Evolutionary conservation across 2,797 vertebrate genomes (phyloP).

Genomic region (Gymnodraco acuticeps): DNA sequence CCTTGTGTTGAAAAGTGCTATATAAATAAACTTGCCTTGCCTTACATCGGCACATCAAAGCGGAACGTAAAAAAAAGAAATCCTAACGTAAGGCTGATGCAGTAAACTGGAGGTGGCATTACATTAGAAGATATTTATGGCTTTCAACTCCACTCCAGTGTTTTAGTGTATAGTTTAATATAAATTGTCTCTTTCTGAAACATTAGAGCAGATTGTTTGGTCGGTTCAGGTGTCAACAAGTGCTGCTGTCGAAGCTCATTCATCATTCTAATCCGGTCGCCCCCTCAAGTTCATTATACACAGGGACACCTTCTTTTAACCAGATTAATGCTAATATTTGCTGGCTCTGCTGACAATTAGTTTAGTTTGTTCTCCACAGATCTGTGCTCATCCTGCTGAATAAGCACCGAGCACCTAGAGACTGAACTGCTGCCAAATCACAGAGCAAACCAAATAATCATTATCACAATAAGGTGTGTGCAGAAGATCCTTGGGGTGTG

Average conservation of each 20-base stretch:
- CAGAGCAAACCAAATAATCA: constrained; percentile 26
- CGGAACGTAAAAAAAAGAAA: not conserved
- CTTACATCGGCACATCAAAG: constrained; percentile 15
- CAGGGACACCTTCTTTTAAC: constrained; percentile 53
- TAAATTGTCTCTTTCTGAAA: not conserved
- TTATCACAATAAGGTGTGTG: constrained; percentile 19
- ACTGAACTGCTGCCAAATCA: constrained; percentile 32
- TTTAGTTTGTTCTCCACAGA: constrained; percentile 46
- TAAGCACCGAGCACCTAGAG: constrained; percentile 35
- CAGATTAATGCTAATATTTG: constrained; percentile 70
- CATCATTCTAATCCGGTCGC: constrained; percentile 33
- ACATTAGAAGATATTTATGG: not conserved
- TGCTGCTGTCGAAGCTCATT: constrained; percentile 38
- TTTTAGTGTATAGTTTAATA: constrained; percentile 16
- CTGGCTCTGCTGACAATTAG: constrained; percentile 58
- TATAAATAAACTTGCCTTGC: too few species aligned
- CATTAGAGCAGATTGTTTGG: not conserved
- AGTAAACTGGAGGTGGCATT: not conserved
- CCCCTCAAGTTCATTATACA: constrained; percentile 44
- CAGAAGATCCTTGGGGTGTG: constrained; percentile 3
- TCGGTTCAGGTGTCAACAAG: constrained; percentile 17
- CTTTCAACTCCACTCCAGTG: not conserved
- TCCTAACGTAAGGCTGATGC: not conserved
- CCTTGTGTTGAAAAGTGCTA: too few species aligned
- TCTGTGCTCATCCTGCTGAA: constrained; percentile 31